Evolutionary conservation across 2,113 vertebrate genomes (phyloP).

Genomic region (Ivindomyrus marchei): DNA sequence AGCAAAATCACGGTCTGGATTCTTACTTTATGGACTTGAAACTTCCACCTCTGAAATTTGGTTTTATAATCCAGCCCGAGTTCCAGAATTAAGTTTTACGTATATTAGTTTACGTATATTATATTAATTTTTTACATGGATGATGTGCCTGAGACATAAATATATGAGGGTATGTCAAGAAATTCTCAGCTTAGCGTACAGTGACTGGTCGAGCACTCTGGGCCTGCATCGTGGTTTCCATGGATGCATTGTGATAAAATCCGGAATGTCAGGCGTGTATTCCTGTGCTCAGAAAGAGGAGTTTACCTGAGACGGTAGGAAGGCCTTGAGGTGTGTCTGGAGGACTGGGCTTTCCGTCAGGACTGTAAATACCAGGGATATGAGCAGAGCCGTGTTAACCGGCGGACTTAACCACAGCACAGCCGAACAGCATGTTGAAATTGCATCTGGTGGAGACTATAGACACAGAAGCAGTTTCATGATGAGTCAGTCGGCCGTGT

Average conservation of each 20-base stretch:
- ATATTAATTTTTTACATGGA: background rate
- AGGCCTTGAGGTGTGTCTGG: too few relatives aligned
- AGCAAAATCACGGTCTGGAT: background rate
- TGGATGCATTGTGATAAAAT: background rate
- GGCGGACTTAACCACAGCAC: background rate
- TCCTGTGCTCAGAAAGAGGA: background rate
- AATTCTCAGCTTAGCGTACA: background rate
- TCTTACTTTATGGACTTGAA: background rate
- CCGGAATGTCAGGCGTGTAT: background rate
- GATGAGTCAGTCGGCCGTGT: background rate
- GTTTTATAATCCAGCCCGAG: background rate
- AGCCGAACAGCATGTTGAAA: background rate
- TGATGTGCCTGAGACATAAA: background rate
- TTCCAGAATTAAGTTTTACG: background rate
- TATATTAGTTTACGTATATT: background rate
- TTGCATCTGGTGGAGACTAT: background rate
- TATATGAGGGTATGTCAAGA: background rate
- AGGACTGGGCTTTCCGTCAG: background rate
- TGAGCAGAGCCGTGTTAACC: background rate
- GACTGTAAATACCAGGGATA: background rate
- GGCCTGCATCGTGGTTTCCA: background rate
- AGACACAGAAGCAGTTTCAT: background rate
- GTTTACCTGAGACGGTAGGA: background rate
- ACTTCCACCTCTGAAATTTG: background rate
- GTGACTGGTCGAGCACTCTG: background rate